phyloP scores from a whole-genome alignment of 2,113 vertebrate species.

The Caloenas nicobarica region DNA sequence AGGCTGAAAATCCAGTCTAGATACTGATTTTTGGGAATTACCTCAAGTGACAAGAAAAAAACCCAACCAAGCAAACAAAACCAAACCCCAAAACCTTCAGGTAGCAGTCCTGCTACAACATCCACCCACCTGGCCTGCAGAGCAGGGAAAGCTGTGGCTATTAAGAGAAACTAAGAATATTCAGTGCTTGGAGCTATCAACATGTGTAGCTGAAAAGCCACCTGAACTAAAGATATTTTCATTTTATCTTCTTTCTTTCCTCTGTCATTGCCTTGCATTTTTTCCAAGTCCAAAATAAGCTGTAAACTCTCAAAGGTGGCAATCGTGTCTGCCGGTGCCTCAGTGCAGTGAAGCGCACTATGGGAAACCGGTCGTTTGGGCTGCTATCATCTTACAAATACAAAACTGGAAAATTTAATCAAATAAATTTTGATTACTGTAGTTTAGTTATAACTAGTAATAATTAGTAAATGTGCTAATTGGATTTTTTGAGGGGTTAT shows the following conservation, averaged over 20 bases:
- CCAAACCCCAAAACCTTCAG: not conserved
- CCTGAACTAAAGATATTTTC: not conserved
- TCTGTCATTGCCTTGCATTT: not conserved
- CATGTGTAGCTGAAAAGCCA: not conserved
- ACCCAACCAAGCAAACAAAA: not conserved
- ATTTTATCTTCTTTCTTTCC: not conserved
- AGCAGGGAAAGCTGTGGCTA: not conserved
- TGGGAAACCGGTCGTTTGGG: not conserved
- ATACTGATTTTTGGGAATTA: not conserved
- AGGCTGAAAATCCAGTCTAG: not conserved
- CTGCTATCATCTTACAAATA: not conserved
- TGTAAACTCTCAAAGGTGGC: accelerated
- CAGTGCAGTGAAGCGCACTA: not conserved
- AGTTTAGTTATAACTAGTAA: constrained; percentile 62
- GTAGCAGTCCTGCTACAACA: not conserved
- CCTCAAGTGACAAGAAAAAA: not conserved
- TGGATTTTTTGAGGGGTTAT: constrained; percentile 48
- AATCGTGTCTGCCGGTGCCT: accelerated
- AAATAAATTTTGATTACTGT: constrained; percentile 59
- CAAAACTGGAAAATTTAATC: not conserved
- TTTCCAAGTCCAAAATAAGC: not conserved
- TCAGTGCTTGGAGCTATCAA: not conserved
- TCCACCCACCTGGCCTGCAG: not conserved
- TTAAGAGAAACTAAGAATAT: not conserved
- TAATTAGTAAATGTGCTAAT: constrained; percentile 55